Base-by-base conservation (phyloP, 1,140 invertebrate species). In the Anoplolepis gracilipes region DNA sequence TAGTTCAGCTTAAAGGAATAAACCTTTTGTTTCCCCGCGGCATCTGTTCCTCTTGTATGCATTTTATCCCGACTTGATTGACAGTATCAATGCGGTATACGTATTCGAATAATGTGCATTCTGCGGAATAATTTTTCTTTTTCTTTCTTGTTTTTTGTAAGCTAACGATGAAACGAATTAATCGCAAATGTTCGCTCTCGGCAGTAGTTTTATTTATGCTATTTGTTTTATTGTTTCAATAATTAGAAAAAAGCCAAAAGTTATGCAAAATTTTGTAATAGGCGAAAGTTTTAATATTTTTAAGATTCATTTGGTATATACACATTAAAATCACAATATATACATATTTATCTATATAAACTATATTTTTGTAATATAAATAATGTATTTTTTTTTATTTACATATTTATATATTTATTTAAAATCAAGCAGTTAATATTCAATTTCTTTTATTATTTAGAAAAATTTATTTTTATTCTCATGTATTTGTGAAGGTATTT, bases 21-120 rank as follows among this genome's bases (percentile, higher is more conserved):
- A n/a, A n/a, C n/a, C n/a, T n/a, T n/a, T n/a, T n/a, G 22, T 62
- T 87, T 57, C 70, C 61, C 57, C 61, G 57, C 57, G 82, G 5
- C 59, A 28, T 69, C 22, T 22, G 25, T 42, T 22, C 42, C n/a
- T n/a, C 30, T 59, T 33, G 36, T 28, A 28, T 77, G 11, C 70
- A 64, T 72, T 49, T 75, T 70, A 16, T 33, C 11, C 28, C 28
- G 76, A 76, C 49, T 46, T 46, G 30, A 39, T 77, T 42, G 57
- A 53, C 53, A 59, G 73, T 79, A 85, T 22, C 49, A 46, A 62
- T 77, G 75, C 82, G 28, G 55, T 61, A 19, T 49, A 39, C 25
- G 19, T 46, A 72, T 33, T 36, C 30, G 49, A 39, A 2, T 59
- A 39, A 55, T 4, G 42, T 16, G 13, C 42, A 46, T 49, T 62